A percentile compares a stretch with the other conserved stretches of the same genome.
These are phyloP conservation scores for Anagyrus pseudococci DNA, from an alignment of 2,888 invertebrate genomes.

Conservation along the genomic window DNA sequence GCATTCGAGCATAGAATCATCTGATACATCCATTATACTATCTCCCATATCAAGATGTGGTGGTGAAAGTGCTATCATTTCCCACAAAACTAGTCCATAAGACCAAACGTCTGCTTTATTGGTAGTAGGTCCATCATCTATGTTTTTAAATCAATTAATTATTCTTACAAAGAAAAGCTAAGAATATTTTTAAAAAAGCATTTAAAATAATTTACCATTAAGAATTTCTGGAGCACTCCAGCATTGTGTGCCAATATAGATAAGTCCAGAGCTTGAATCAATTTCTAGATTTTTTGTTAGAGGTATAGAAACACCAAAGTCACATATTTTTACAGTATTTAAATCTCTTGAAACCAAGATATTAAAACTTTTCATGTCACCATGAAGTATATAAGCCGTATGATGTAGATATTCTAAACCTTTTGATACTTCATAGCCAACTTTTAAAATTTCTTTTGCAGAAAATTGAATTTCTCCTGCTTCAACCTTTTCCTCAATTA, in stretches of 20 bases:
- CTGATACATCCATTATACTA: conserved; percentile 43
- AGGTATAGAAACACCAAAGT: conserved; percentile 83
- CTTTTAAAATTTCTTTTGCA: conserved; percentile 70
- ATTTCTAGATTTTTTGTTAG: conserved; percentile 70
- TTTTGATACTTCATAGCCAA: conserved; percentile 71
- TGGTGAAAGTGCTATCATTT: conserved; percentile 77
- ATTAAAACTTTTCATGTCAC: conserved; percentile 86
- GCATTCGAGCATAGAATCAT: conserved; percentile 46
- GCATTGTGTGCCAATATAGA: conserved; percentile 76
- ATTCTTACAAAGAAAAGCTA: conserved; percentile 6
- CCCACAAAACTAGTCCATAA: conserved; percentile 80
- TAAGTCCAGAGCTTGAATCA: conserved; percentile 63
- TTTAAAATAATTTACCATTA: conserved; percentile 53
- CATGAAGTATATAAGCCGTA: conserved; percentile 75
- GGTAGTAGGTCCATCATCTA: conserved; percentile 65
- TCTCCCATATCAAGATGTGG: conserved; percentile 67
- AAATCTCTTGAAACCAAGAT: conserved; percentile 80
- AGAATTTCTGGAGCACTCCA: conserved; percentile 85
- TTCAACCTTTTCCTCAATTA: conserved; percentile 74
- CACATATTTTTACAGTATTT: conserved; percentile 78
- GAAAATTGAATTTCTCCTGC: conserved; percentile 64
- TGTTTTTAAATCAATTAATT: neutral
- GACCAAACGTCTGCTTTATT: conserved; percentile 82
- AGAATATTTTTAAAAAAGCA: neutral
- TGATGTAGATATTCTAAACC: conserved; percentile 82